A percentile compares a stretch with the other conserved stretches of the same genome.
Conservation (phyloP, 2,888 invertebrate genomes). For the Pachydiplax longipennis region DNA sequence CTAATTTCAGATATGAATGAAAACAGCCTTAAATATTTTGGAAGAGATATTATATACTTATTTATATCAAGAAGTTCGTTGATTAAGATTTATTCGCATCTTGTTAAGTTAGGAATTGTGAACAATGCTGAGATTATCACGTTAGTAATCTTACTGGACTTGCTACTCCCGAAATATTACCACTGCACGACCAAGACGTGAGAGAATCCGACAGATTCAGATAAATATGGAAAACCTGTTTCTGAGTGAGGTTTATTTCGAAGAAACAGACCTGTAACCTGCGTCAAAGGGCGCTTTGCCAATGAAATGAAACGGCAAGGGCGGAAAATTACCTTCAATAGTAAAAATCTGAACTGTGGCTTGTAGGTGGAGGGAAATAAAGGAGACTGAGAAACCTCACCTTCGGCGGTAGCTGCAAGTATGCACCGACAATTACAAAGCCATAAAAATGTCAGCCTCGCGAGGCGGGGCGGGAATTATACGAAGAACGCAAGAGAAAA, state of each 20-base stretch:
- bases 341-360: neutral
- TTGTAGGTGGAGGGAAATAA: neutral
- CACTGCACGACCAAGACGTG: neutral
- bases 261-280: neutral
- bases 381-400: neutral
- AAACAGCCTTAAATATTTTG: no score
- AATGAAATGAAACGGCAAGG: neutral
- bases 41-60: no score
- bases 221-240: neutral
- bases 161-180: neutral
- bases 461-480: neutral
- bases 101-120: no score
- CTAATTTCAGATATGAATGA: no score
- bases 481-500: neutral
- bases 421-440: neutral
- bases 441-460: no score
- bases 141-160: no score
- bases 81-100: no score
- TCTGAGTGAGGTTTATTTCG: neutral
- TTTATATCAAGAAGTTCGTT: no score
- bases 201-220: neutral
- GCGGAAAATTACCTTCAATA: neutral
- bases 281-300: neutral
- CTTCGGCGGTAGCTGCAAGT: neutral
- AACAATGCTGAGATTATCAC: no score